These are phyloP conservation scores for Harpagifer antarcticus DNA, from an alignment of 2,797 vertebrate species.

Conservation along the genomic window DNA sequence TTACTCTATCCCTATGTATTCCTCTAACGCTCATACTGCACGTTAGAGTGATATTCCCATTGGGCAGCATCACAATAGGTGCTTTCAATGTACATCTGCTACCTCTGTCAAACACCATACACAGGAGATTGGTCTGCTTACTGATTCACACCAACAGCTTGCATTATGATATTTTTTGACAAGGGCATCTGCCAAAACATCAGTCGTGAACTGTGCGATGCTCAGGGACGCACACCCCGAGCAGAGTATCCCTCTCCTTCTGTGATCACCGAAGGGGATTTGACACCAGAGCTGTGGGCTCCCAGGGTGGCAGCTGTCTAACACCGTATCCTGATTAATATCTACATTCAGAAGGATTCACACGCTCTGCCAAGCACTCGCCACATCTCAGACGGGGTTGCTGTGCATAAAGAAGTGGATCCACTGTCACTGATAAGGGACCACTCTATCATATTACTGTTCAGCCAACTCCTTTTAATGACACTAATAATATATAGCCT, in stretches of 20 bases:
- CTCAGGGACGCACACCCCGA: conserved; percentile 61
- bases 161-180: conserved; percentile 73
- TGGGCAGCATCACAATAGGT: conserved; percentile 54
- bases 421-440: conserved; percentile 52
- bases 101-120: conserved; percentile 50
- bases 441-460: conserved; percentile 74
- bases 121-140: conserved; percentile 45
- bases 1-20: conserved; percentile 26
- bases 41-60: conserved; percentile 47
- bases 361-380: conserved; percentile 66
- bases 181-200: conserved; percentile 81
- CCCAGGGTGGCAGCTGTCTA: conserved; percentile 79
- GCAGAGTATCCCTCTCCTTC: conserved; percentile 73
- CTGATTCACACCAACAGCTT: conserved; percentile 61
- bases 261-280: conserved; percentile 74
- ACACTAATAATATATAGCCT: conserved; percentile 43
- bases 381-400: conserved; percentile 45
- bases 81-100: conserved; percentile 59
- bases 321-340: conserved; percentile 83
- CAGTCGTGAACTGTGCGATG: conserved; percentile 67
- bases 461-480: conserved; percentile 55
- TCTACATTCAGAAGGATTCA: conserved; percentile 78
- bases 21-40: conserved; percentile 21
- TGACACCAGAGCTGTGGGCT: conserved; percentile 78
- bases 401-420: conserved; percentile 67